Evolutionary conservation across 1,140 invertebrate genomes (phyloP).

Genomic region (Tachypleus tridentatus): DNA sequence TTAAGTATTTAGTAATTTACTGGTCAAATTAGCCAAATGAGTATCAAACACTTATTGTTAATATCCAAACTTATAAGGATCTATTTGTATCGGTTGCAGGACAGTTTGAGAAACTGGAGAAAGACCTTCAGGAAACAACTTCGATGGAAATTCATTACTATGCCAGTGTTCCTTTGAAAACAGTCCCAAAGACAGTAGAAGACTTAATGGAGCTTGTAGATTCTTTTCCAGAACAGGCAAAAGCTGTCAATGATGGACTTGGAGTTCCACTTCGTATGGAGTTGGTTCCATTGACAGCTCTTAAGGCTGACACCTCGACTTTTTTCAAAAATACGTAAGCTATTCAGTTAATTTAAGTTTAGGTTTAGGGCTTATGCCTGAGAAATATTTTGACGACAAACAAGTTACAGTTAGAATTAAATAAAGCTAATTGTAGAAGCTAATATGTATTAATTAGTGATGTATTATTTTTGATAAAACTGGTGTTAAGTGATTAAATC

Average conservation of each 20-base stretch:
- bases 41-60: too few relatives aligned
- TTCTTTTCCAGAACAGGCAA: conserved; percentile 13
- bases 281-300: conserved; percentile 13
- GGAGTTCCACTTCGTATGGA: conserved; percentile 19
- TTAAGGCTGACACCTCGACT: conserved; percentile 5
- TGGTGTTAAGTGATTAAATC: too few relatives aligned
- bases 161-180: conserved; percentile 15
- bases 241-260: conserved; percentile 12
- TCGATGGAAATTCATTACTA: conserved; percentile 17
- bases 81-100: conserved; percentile 3
- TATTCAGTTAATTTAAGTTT: background rate
- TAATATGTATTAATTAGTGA: too few relatives aligned
- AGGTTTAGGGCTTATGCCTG: too few relatives aligned
- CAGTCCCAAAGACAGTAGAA: conserved; percentile 15
- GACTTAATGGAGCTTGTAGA: conserved; percentile 17
- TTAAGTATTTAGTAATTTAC: too few relatives aligned
- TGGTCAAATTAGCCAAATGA: too few relatives aligned
- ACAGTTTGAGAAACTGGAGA: conserved; percentile 13
- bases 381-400: too few relatives aligned
- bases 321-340: conserved; percentile 12
- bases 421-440: too few relatives aligned
- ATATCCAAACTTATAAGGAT: too few relatives aligned
- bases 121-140: conserved; percentile 12
- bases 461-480: too few relatives aligned
- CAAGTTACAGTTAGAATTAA: too few relatives aligned